A percentile compares a stretch with the other conserved stretches of the same genome.
Conservation (phyloP, 2,888 invertebrate genomes). For the Phoronis australis region DNA sequence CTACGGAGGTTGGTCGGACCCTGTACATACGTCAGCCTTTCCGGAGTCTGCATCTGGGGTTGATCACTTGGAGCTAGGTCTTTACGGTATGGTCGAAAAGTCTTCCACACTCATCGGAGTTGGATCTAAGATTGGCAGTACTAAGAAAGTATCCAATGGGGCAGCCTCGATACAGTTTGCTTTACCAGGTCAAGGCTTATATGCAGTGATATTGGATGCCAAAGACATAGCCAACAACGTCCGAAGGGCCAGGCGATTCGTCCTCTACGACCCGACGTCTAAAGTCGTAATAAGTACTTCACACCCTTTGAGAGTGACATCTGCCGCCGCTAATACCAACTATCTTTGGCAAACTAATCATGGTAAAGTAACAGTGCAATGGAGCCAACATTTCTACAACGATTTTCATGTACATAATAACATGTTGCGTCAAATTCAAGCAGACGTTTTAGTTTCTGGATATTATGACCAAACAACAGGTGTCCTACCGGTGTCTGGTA, state of each 20-base stretch:
- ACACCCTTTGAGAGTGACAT: conserved; percentile 17
- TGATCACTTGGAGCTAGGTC: too few species aligned
- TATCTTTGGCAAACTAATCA: too few species aligned
- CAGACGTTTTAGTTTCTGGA: conserved; percentile 10
- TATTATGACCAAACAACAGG: conserved; percentile 20
- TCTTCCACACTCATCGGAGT: too few species aligned
- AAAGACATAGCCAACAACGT: conserved; percentile 19
- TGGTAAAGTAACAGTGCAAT: conserved; percentile 12
- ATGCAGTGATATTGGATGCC: conserved; percentile 16
- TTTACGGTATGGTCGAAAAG: too few species aligned
- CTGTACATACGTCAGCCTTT: too few species aligned
- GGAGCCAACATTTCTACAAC: conserved; percentile 17
- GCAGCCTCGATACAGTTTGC: too few species aligned
- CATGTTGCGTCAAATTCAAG: conserved; percentile 12
- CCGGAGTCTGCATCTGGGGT: too few species aligned
- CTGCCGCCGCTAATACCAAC: too few species aligned
- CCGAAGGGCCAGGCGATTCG: conserved; percentile 16
- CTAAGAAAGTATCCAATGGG: too few species aligned
- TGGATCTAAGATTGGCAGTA: too few species aligned
- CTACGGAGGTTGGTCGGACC: too few species aligned
- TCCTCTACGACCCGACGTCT: conserved; percentile 20
- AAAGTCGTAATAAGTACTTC: conserved; percentile 11
- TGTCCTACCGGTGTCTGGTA: conserved; percentile 18
- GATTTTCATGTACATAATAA: conserved; percentile 8
- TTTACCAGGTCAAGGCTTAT: conserved; percentile 13